Base-by-base conservation (phyloP, 2,888 invertebrate species). In the Cacoxenus indagator region DNA sequence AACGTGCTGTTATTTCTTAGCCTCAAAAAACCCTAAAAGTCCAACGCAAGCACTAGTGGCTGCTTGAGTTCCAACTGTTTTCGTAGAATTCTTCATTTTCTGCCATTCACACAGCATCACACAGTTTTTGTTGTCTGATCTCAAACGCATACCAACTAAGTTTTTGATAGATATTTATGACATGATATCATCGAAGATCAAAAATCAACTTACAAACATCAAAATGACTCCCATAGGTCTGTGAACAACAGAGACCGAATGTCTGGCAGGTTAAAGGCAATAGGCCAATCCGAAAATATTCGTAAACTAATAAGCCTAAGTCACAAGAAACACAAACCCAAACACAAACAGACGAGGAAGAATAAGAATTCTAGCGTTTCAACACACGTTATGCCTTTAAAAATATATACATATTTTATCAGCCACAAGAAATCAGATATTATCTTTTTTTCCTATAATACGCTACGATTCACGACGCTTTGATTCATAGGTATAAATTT, bases 401-500 rank as follows among this genome's bases (percentile, higher is more conserved):
- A 74, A 74, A 81, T 78, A 83, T 82, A 81, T 73, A 78, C 80
- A 80, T 85, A 79, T 84, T 82, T 86, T 85, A 86, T 85, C 86
- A 80, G 73, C 76, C 71, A 62, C 74, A 77, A 81, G 85, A 85
- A 85, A 85, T 85, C 85, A 86, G 85, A 86, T 85, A 85, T 85
- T 75, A 64, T 48, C 26, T 29, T 57, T 51, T 22, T 8, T 51
- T 5, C 22, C 9, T 48, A n/a, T 19, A 17, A 2, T 48, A 9
- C 19, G 19, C 3, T 17, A 1, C 19, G 8, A 51, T 22, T 19
- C 51, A 22, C 51, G 1, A 22, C 78, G 70, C 70, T 77, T 85
- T 82, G 83, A 85, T 86, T 85, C 85, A 85, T 85, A 85, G 86
- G 85, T 78, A 78, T 84, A 83, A n/a, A 86, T 85, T 85, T 85